phyloP scores from a whole-genome alignment of 2,797 vertebrate species.

The Balearica regulorum region DNA sequence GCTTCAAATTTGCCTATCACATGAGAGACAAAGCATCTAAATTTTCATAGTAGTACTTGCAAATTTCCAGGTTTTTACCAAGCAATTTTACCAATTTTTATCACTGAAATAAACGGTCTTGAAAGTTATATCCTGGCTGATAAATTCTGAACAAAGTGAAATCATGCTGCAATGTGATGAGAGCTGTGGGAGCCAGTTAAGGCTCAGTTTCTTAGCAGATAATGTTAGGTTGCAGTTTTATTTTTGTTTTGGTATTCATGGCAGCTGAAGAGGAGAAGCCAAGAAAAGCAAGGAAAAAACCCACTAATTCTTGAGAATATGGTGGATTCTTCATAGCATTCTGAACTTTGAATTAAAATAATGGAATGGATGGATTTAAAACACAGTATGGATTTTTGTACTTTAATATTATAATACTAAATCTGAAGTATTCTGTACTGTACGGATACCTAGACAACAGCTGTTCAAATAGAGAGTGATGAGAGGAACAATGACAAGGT shows the following conservation, averaged over 20 bases:
- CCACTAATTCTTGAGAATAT: background rate
- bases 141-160: background rate
- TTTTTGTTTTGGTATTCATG: background rate
- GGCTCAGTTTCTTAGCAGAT: background rate
- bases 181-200: background rate
- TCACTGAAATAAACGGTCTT: background rate
- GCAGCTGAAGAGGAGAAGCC: background rate
- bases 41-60: background rate
- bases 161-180: background rate
- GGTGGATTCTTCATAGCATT: background rate
- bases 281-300: background rate
- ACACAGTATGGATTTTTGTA: background rate
- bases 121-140: background rate
- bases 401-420: background rate
- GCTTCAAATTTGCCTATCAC: background rate
- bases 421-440: background rate
- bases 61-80: background rate
- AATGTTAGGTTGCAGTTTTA: background rate
- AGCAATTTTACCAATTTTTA: background rate
- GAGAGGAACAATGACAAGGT: background rate
- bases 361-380: background rate
- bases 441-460: background rate
- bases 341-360: background rate
- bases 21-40: background rate
- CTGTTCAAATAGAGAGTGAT: background rate